Evolutionary conservation across 2,888 invertebrate genomes (phyloP).

Genomic region (Drosophila phalerata): DNA sequence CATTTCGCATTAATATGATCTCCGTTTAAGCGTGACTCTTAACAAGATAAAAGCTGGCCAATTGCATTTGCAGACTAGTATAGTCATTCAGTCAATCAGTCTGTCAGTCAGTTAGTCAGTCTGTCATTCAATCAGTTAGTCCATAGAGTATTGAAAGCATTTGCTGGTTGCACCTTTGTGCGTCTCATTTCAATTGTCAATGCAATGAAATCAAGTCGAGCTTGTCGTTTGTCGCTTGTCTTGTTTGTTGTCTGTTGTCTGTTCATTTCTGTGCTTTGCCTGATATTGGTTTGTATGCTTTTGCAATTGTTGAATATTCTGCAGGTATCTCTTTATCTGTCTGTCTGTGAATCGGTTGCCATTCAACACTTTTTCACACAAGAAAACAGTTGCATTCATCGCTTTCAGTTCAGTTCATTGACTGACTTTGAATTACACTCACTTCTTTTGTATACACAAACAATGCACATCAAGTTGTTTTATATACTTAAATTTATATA

Average conservation of each 20-base stretch:
- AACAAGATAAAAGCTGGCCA: conserved; percentile 2
- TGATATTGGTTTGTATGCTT: conserved; percentile 40
- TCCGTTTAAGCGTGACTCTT: not conserved
- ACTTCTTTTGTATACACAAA: conserved; percentile 33
- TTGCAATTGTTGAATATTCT: conserved; percentile 39
- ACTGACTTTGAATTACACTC: conserved; percentile 49
- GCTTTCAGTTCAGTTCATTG: conserved; percentile 69
- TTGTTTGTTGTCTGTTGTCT: conserved; percentile 25
- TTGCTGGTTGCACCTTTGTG: conserved; percentile 28
- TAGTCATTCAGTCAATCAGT: not conserved
- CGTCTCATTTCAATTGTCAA: conserved; percentile 72
- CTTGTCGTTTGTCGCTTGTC: conserved; percentile 27
- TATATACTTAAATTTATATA: conserved; percentile 9
- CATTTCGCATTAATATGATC: conserved; percentile 33
- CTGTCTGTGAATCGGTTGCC: conserved; percentile 2
- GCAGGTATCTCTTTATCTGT: conserved; percentile 23
- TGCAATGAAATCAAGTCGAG: conserved; percentile 59
- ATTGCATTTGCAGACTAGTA: not conserved
- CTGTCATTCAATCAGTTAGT: conserved; percentile 12
- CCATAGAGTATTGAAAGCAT: not conserved
- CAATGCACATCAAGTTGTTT: conserved; percentile 48
- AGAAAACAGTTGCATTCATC: conserved; percentile 68
- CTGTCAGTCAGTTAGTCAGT: not conserved
- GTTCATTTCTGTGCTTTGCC: conserved; percentile 26
- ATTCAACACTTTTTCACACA: conserved; percentile 54